Base-by-base conservation (phyloP, 2,888 invertebrate species). In the Hermaeophaga mercurialis region DNA sequence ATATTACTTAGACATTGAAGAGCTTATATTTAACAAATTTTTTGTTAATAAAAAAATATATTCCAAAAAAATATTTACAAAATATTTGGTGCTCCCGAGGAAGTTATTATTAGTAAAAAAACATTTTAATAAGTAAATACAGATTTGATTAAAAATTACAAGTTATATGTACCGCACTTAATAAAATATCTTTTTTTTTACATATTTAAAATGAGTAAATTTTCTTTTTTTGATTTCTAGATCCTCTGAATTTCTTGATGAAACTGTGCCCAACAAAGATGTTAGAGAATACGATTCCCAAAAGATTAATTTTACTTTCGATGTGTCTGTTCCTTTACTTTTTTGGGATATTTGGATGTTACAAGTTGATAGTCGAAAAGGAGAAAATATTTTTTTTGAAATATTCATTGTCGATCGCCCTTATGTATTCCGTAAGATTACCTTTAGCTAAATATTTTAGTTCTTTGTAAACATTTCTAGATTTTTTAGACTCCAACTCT, bases 241-340 rank as follows among this genome's bases (percentile, higher is more conserved):
- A 39, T 39, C 39, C 39, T 12, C 9, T 39, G 7, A 11, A 19
- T 14, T 39, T 39, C 12, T 22, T 39, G 5, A 19, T 39, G 39
- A 22, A 18, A 22, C n/a, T 39, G 18, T 39, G 3, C 7, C 39
- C 39, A 6, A 3, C 5, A n/a, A 39, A 19, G 11, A 39, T 39
- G n/a, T 39, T 18, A 9, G 39, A 39, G 11, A 19, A 39, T 11
- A 39, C 18, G n/a, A 18, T 22, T 11, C n/a, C 4, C 12, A 39
- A 19, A 39, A 12, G 39, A 22, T n/a, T 39, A 18, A 5, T 5
- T 5, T 4, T 39, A 3, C n/a, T 39, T 39, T 9, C 15, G 15
- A 19, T 39, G 15, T 2, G 18, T 19, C 19, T n/a, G n/a, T n/a
- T 14, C n/a, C 1, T 19, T 15, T 22, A 39, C 12, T 39, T 39